Evolutionary conservation across 2,888 invertebrate species (phyloP).

Genomic region (Polymixis lichenea): DNA sequence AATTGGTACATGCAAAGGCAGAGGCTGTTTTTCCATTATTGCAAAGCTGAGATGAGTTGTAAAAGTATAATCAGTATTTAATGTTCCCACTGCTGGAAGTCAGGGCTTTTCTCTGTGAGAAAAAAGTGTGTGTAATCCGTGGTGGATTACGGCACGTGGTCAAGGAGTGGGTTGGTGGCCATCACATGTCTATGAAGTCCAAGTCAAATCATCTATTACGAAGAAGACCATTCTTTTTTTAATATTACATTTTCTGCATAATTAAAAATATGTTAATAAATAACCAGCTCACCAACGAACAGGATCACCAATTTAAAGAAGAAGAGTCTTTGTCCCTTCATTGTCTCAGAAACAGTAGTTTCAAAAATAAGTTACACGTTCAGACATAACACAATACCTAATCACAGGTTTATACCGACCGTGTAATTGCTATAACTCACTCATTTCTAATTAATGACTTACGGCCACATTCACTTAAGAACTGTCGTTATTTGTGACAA

Average conservation of each 20-base stretch:
- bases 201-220: background rate
- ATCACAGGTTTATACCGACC: constrained; percentile 9
- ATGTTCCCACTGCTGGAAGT: background rate
- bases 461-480: background rate
- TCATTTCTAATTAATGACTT: constrained; percentile 14
- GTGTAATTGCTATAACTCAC: constrained; percentile 36
- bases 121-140: no score
- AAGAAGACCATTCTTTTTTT: no score
- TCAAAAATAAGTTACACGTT: background rate
- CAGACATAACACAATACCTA: background rate
- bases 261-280: background rate
- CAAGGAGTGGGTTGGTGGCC: background rate
- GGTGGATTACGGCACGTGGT: background rate
- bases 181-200: background rate
- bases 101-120: no score
- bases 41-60: background rate
- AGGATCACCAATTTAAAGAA: constrained; percentile 24
- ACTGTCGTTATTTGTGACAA: constrained; percentile 8
- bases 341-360: constrained; percentile 5
- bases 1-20: background rate
- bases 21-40: background rate
- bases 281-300: constrained; percentile 30
- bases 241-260: background rate
- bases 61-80: background rate
- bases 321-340: constrained; percentile 11